Evolutionary conservation across 2,888 invertebrate genomes (phyloP), one percentile per base, ranked within the genome.

Genomic region (Blomia tropicalis): DNA sequence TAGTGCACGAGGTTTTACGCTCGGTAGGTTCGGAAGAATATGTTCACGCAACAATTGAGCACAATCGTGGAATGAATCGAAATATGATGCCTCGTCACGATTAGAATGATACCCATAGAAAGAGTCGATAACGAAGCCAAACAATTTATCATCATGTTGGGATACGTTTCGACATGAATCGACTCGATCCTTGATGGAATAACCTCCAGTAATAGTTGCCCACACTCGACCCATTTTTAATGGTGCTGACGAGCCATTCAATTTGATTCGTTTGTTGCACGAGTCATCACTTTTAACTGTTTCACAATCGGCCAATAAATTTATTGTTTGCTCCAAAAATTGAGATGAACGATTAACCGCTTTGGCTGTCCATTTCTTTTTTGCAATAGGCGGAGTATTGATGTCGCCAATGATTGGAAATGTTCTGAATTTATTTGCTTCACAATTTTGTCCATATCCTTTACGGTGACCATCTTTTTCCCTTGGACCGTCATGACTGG

Each of bases 1-100:
- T 66, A 87, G 77, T 43, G 85, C 76, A 65, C 81, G 79, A 4
- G 87, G 74, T 71, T 86, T 83, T 59, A 82, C 78, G 51, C 74
- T 74, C 0, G 87, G 86, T 61, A 89, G 69, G 47, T 77, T 73
- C 66, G 4, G 56, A 29, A 56, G 2, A 19, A 56, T 22, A 22
- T 32, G 7, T 23, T 27, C 56, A 19, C 2, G 2, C 11, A 56
- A 22, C n/a, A 56, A 14, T 30, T 56, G 3, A 2, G 25, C n/a
- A 56, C 2, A 32, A 25, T 31, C 2, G 14, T n/a, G 2, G 30
- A 4, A 7, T 2, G 14, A n/a, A 19, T 32, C 56, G 25, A 14
- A 4, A 5, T 7, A 27, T 4, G 4, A 5, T 14, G 4, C 54
- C 4, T 54, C 54, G 22, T 47, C 51, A 11, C 51, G 51, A 31